Conservation (phyloP, 1,140 invertebrate species). For the Brevipalpus yothersi region DNA sequence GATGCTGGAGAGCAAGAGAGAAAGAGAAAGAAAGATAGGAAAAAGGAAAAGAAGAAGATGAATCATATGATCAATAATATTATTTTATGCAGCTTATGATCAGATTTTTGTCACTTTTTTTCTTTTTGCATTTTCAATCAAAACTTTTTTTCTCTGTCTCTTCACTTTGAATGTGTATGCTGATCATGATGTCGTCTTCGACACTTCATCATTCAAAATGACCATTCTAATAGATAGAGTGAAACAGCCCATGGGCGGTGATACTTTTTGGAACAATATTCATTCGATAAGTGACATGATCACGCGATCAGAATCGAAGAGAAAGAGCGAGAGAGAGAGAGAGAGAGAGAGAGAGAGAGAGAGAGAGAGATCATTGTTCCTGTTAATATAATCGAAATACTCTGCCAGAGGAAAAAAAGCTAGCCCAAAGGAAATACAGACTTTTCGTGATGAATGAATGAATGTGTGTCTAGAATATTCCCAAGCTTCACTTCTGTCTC, state of each 20-base stretch:
- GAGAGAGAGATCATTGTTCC: not conserved
- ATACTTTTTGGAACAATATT: not conserved
- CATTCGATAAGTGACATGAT: not conserved
- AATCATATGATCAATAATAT: not conserved
- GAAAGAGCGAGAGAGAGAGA: not conserved
- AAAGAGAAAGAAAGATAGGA: not conserved
- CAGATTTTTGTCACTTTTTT: too few relatives aligned
- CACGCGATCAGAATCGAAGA: not conserved
- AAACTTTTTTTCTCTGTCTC: too few relatives aligned
- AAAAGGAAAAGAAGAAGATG: not conserved
- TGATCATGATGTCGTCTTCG: not conserved
- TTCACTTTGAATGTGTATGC: not conserved
- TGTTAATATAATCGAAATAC: not conserved
- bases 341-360: not conserved
- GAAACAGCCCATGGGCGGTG: not conserved
- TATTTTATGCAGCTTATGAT: too few relatives aligned
- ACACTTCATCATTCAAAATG: not conserved
- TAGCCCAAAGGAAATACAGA: not conserved
- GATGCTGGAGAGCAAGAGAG: constrained; percentile 12
- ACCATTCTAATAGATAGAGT: not conserved
- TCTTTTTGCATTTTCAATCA: too few relatives aligned
- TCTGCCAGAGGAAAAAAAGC: not conserved
- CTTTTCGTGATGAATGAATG: not conserved
- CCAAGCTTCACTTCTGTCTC: not conserved
- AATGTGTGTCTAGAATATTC: not conserved